Evolutionary conservation across 1,140 invertebrate species (phyloP), one percentile per base, ranked within the genome.

Genomic region (Brachystomella parvula): DNA sequence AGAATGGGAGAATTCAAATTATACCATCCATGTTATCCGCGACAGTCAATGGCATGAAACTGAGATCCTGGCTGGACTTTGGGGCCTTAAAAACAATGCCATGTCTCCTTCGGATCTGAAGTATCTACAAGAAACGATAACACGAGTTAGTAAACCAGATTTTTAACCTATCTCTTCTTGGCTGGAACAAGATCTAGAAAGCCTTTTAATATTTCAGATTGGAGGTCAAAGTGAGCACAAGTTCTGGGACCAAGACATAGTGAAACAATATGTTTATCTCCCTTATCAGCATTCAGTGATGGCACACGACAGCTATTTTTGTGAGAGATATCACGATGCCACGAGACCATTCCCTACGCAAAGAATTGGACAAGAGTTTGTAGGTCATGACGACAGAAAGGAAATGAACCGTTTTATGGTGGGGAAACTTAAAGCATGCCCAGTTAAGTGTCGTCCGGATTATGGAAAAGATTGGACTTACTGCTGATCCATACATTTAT

Each of bases 11-110:
- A 19, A 61, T 6, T 67, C 66, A n/a, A 61, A 63, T 47, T 35
- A 58, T 12, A 66, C 66, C 2, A 71, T 67, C 26, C 74, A 74
- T 64, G 58, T 71, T n/a, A 71, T 74, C 66, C 56, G 74, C 6
- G 74, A 74, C 63, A 67, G 75, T 53, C 74, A 71, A 6, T 68
- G 32, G 30, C 30, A 61, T 39, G 15, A 35, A 3, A 33, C 15
- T 35, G 15, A 12, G 24, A 29, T 61, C 2, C 33, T 39, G 15
- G 59, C 59, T 21, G 59, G 59, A 2, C 24, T 39, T 3, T 61
- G 30, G 30, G 59, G 59, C 33, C 19, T 61, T 24, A 61, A 61
- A 61, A 61, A 61, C 26, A 15, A 61, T 19, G 30, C 30, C 30
- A 29, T 59, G 3, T 21, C 21, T 29, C 6, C 6, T 3, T 12